phyloP scores from a whole-genome alignment of 1,140 invertebrate genomes.

The Cydia fagiglandana region DNA sequence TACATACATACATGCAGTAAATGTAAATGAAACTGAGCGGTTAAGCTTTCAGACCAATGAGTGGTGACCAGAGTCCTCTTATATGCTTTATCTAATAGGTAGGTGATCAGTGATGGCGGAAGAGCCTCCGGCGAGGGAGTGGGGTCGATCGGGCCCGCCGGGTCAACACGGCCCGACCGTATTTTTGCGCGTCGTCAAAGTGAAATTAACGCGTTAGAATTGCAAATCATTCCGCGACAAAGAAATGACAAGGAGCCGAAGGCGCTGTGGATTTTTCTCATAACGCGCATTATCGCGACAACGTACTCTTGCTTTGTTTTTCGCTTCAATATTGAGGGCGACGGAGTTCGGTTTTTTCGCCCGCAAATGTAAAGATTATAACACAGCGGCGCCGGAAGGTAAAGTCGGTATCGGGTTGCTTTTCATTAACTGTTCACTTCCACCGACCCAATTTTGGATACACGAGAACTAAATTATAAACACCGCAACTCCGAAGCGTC shows the following conservation, averaged over 20 bases:
- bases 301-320: constrained; percentile 48
- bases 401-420: not conserved
- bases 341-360: constrained; percentile 40
- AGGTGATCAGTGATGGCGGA: constrained; percentile 32
- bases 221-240: constrained; percentile 73
- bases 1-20: too few species aligned
- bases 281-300: constrained; percentile 56
- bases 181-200: constrained; percentile 75
- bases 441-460: not conserved
- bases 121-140: constrained; percentile 49
- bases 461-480: not conserved
- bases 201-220: constrained; percentile 75
- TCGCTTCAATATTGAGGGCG: constrained; percentile 51
- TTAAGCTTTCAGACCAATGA: too few species aligned
- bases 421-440: constrained; percentile 1
- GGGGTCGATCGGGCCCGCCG: constrained; percentile 40
- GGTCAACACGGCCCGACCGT: constrained; percentile 62
- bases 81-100: not conserved
- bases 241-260: constrained; percentile 66
- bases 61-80: too few species aligned
- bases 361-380: constrained; percentile 22
- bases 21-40: too few species aligned
- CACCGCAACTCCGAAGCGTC: not conserved
- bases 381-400: constrained; percentile 13
- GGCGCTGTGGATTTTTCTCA: constrained; percentile 70